phyloP scores from a whole-genome alignment of 2,113 vertebrate species.

The Marcusenius ussheri region DNA sequence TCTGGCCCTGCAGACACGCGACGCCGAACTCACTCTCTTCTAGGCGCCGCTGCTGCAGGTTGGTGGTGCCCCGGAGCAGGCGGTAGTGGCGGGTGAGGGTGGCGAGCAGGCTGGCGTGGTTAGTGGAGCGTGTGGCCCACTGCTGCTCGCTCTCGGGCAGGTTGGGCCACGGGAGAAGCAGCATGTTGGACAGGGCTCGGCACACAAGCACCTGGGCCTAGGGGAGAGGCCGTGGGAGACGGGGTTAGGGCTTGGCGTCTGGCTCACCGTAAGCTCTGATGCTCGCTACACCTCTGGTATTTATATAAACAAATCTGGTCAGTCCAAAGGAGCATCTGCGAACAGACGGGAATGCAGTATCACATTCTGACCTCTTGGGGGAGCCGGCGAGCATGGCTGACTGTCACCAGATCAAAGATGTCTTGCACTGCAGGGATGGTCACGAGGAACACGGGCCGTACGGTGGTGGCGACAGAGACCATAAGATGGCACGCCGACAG shows the following conservation, averaged over 20 bases:
- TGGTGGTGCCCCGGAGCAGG: conserved; percentile 66
- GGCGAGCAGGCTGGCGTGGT: conserved; percentile 76
- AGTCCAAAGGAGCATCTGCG: neutral
- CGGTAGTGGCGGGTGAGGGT: conserved; percentile 84
- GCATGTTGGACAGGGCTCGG: conserved; percentile 82
- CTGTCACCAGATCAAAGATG: conserved; percentile 86
- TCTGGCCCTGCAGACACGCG: neutral
- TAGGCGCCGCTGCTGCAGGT: conserved; percentile 68
- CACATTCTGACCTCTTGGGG: conserved; percentile 71
- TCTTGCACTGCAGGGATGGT: conserved; percentile 86
- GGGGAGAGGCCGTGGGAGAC: neutral
- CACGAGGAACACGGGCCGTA: conserved; percentile 89
- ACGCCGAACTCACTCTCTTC: conserved; percentile 70
- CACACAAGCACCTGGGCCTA: conserved; percentile 91
- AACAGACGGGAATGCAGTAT: neutral
- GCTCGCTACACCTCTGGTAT: neutral
- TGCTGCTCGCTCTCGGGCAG: conserved; percentile 88
- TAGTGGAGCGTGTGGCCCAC: conserved; percentile 85
- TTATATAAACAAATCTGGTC: neutral
- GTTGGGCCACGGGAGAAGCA: conserved; percentile 89
- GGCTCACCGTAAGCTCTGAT: neutral
- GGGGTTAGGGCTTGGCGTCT: neutral
- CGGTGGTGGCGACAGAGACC: conserved; percentile 86
- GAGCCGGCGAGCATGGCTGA: conserved; percentile 74
- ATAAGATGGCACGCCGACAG: conserved; percentile 86